Evolutionary conservation across 2,888 invertebrate genomes (phyloP).

Genomic region (Clunio marinus): DNA sequence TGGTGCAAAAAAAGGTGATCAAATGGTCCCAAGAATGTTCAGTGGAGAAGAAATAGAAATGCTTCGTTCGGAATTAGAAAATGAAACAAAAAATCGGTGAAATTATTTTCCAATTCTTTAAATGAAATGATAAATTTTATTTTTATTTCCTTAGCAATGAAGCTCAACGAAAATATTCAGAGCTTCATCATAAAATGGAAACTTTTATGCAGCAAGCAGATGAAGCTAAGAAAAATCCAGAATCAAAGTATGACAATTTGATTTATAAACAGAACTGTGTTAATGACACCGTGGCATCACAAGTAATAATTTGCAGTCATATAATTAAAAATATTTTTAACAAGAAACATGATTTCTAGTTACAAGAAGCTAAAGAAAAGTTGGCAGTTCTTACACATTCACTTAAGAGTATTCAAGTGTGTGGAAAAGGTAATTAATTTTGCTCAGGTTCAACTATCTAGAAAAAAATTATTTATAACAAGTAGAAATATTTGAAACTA

Average conservation of each 20-base stretch:
- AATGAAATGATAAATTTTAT: neutral
- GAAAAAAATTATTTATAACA: neutral
- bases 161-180: slow-evolving; percentile 39
- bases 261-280: slow-evolving; percentile 39
- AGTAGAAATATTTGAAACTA: too few relatives aligned
- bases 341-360: slow-evolving; percentile 2
- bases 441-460: neutral
- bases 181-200: slow-evolving; percentile 39
- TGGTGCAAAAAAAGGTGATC: slow-evolving; percentile 15
- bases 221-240: slow-evolving; percentile 37
- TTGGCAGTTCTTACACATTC: slow-evolving; percentile 39
- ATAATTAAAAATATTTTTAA: too few relatives aligned
- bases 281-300: slow-evolving; percentile 34
- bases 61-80: slow-evolving; percentile 28
- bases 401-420: slow-evolving; percentile 39
- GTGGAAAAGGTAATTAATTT: slow-evolving; percentile 37
- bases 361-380: slow-evolving; percentile 40
- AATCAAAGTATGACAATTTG: slow-evolving; percentile 39
- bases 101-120: neutral
- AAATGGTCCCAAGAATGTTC: slow-evolving; percentile 29
- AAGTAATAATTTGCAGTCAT: too few relatives aligned
- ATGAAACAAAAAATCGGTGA: slow-evolving; percentile 34
- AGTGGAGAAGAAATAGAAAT: slow-evolving; percentile 28
- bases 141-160: slow-evolving; percentile 30
- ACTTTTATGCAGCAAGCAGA: slow-evolving; percentile 31